These are phyloP conservation scores for Chaetorhynchus papuensis DNA, from an alignment of 2,113 vertebrate species.

Conservation along the genomic window DNA sequence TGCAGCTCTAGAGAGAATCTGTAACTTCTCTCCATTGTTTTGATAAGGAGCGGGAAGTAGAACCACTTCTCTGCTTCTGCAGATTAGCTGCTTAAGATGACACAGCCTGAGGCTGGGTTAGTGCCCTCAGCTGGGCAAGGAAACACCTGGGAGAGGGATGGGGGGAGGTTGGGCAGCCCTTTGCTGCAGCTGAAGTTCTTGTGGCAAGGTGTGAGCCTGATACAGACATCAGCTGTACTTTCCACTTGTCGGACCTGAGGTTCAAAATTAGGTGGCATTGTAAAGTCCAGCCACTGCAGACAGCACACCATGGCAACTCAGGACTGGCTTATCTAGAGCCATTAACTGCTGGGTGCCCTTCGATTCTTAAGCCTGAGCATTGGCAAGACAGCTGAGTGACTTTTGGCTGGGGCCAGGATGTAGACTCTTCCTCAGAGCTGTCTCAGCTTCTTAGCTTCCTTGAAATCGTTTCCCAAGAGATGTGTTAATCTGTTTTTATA, in stretches of 20 bases:
- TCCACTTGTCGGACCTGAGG: not conserved
- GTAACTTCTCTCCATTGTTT: not conserved
- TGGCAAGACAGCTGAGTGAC: not conserved
- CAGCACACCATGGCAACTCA: not conserved
- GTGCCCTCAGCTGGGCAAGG: not conserved
- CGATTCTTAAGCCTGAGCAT: not conserved
- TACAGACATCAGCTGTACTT: not conserved
- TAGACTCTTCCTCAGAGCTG: not conserved
- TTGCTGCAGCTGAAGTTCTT: rapidly evolving
- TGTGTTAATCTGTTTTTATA: not conserved
- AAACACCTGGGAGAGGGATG: not conserved
- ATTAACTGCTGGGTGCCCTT: not conserved
- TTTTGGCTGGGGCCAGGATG: not conserved
- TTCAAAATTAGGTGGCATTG: not conserved
- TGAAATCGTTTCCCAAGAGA: not conserved
- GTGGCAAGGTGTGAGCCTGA: not conserved
- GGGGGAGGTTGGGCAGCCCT: not conserved
- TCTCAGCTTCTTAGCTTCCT: not conserved
- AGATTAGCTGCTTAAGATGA: not conserved
- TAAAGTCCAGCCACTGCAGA: not conserved
- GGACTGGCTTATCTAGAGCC: not conserved
- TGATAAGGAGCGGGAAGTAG: not conserved
- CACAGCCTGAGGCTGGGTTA: not conserved
- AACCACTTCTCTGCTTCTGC: not conserved
- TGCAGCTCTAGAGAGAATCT: not conserved